Evolutionary conservation across 1,140 invertebrate genomes (phyloP).

Genomic region (Bombus ignitus): DNA sequence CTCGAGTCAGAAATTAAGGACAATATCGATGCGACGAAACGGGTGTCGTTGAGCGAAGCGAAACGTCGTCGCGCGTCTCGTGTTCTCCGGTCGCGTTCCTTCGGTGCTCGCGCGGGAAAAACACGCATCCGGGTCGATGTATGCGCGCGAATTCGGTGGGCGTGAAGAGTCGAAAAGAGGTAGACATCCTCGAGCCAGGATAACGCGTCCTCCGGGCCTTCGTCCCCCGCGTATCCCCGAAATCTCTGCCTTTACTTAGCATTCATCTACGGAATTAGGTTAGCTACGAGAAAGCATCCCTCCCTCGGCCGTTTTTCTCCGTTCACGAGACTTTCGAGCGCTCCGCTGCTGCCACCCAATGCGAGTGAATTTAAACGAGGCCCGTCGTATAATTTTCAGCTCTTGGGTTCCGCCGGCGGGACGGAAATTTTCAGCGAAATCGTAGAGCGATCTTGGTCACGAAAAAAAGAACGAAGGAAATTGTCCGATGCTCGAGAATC

Average conservation of each 20-base stretch:
- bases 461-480: too few relatives aligned
- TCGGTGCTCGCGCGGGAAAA: neutral
- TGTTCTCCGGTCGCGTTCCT: neutral
- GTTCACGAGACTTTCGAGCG: conserved; percentile 66
- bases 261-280: conserved; percentile 80
- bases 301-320: conserved; percentile 66
- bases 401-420: conserved; percentile 6
- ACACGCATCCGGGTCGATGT: conserved; percentile 8
- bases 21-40: neutral
- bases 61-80: neutral
- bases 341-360: conserved; percentile 7
- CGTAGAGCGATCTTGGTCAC: neutral
- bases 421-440: conserved; percentile 5
- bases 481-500: neutral
- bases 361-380: conserved; percentile 77
- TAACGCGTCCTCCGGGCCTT: conserved; percentile 17
- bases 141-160: conserved; percentile 16
- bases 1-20: conserved; percentile 4
- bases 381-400: conserved; percentile 39
- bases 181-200: conserved; percentile 33
- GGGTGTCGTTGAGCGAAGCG: neutral
- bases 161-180: conserved; percentile 56
- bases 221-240: conserved; percentile 63
- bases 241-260: conserved; percentile 77
- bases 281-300: conserved; percentile 65